Percentiles rank a stretch among this genome's conserved stretches.
Conservation (phyloP, 1,140 invertebrate species). For the Sminthurides bifidus region DNA sequence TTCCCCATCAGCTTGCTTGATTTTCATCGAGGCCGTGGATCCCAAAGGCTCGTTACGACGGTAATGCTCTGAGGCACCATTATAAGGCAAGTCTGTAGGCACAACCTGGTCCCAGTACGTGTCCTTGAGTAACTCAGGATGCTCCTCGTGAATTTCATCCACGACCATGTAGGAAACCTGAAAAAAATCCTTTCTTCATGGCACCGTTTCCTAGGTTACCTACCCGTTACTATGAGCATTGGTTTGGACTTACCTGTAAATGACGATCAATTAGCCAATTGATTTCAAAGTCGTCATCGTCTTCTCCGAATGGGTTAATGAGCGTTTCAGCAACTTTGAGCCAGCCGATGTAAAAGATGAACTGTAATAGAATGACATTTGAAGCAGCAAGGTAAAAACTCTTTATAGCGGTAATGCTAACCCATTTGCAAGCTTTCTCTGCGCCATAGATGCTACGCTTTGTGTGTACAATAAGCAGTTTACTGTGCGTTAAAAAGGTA, state of each 20-base stretch:
- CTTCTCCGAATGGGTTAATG: conserved; percentile 86
- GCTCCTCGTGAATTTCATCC: conserved; percentile 81
- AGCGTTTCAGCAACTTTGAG: conserved; percentile 84
- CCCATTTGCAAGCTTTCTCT: not conserved
- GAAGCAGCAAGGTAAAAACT: not conserved
- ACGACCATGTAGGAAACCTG: conserved; percentile 82
- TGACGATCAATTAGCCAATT: conserved; percentile 78
- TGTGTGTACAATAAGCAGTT: not conserved
- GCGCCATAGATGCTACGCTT: not conserved
- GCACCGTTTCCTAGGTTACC: not conserved
- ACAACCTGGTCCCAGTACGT: conserved; percentile 86
- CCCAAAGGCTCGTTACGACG: conserved; percentile 65
- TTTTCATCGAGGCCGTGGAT: conserved; percentile 69
- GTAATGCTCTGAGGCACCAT: conserved; percentile 70
- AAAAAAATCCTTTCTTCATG: conserved; percentile 26
- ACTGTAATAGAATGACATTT: conserved; percentile 50
- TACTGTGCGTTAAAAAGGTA: not conserved
- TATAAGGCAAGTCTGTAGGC: conserved; percentile 73
- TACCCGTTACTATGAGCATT: not conserved
- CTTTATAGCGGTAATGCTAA: not conserved
- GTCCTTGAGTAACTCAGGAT: conserved; percentile 72
- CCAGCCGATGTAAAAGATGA: conserved; percentile 95
- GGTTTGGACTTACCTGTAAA: conserved; percentile 54
- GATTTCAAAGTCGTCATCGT: conserved; percentile 86
- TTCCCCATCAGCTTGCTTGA: conserved; percentile 65